A percentile compares a stretch with the other conserved stretches of the same genome.
These are phyloP conservation scores for Camelus dromedarius DNA, from an alignment of 2,113 vertebrate species.

Conservation along the genomic window DNA sequence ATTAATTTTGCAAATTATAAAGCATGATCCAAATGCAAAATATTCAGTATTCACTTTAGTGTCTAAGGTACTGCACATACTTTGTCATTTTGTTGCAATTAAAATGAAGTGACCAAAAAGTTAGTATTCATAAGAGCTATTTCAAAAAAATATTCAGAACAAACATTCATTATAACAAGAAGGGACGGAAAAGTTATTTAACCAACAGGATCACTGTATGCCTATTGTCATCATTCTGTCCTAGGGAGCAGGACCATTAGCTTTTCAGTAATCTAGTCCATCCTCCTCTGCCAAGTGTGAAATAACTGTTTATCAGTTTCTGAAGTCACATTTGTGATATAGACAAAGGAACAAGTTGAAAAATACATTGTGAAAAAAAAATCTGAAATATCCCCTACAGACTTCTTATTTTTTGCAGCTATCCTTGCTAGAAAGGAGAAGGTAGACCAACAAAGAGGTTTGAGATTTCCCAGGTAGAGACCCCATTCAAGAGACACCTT, in stretches of 20 bases:
- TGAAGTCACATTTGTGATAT: not conserved
- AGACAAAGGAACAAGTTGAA: not conserved
- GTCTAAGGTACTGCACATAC: not conserved
- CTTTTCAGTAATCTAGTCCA: not conserved
- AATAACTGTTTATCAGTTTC: not conserved
- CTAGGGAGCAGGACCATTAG: not conserved
- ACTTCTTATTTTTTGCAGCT: not conserved
- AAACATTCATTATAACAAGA: not conserved
- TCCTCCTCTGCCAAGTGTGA: not conserved
- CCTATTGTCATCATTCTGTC: not conserved
- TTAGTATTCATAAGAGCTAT: not conserved
- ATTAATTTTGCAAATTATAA: constrained; percentile 25
- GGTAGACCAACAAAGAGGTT: not conserved
- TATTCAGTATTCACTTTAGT: not conserved
- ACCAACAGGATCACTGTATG: not conserved
- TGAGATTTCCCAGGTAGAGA: not conserved
- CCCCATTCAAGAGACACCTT: not conserved
- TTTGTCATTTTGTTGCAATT: not conserved
- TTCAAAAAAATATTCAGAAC: not conserved
- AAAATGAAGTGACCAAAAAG: constrained; percentile 42
- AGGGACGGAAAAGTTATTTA: not conserved
- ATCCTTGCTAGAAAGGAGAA: not conserved
- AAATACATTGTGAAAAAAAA: not conserved
- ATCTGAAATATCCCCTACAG: not conserved
- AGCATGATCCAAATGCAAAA: not conserved